Percentiles rank a stretch among this genome's conserved stretches.
phyloP scores from a whole-genome alignment of 2,113 vertebrate species.

The Antechinus flavipes region DNA sequence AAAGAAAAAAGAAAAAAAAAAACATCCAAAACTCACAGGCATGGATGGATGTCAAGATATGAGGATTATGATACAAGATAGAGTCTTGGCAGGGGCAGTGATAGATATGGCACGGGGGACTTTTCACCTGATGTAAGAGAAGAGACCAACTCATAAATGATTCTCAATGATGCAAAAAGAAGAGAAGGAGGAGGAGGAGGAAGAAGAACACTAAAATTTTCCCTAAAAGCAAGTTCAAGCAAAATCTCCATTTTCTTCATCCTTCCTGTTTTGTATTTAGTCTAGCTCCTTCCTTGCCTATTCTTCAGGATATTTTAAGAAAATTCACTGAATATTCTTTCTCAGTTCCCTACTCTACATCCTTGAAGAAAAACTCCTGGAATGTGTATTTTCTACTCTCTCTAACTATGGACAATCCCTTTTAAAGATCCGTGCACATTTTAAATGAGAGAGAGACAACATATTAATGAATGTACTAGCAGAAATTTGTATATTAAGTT shows the following conservation, averaged over 20 bases:
- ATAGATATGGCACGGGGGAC: not conserved
- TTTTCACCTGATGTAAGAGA: not conserved
- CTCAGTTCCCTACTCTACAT: not conserved
- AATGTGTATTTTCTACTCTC: not conserved
- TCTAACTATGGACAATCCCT: not conserved
- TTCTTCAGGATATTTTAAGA: too few species aligned
- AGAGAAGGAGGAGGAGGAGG: too few species aligned
- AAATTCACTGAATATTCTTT: not conserved
- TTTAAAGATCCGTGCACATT: not conserved
- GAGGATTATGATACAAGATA: not conserved
- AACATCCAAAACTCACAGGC: not conserved
- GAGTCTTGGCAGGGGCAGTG: not conserved
- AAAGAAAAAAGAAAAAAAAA: not conserved
- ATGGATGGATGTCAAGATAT: not conserved
- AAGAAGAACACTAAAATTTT: too few species aligned
- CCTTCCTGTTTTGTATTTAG: not conserved
- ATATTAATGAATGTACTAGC: not conserved
- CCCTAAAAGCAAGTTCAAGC: not conserved
- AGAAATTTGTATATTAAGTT: too few species aligned
- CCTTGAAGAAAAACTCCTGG: not conserved
- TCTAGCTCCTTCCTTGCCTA: too few species aligned
- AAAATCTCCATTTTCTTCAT: not conserved
- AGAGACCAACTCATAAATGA: not conserved
- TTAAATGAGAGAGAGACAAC: not conserved
- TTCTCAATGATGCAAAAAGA: not conserved